These are phyloP conservation scores for Erebia epiphron DNA, from an alignment of 2,888 invertebrate genomes.

Conservation along the genomic window DNA sequence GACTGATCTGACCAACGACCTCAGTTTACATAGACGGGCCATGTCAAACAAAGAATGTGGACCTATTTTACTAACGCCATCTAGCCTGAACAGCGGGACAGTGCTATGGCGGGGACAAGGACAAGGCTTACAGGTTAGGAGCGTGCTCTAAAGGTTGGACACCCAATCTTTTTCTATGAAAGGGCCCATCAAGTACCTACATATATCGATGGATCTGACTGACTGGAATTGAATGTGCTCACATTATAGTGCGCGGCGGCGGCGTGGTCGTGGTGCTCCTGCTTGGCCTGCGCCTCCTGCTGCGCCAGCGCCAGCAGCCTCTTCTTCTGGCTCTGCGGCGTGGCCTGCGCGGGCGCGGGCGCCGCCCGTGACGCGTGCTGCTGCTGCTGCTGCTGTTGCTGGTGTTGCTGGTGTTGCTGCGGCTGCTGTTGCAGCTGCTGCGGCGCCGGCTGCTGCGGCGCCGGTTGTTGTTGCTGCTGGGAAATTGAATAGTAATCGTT, in stretches of 20 bases:
- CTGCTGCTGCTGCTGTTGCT: slow-evolving; percentile 44
- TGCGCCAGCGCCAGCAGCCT: slow-evolving; percentile 92
- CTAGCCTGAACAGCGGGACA: too few relatives aligned
- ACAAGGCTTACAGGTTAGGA: too few relatives aligned
- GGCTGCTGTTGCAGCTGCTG: slow-evolving; percentile 42
- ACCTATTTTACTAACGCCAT: too few relatives aligned
- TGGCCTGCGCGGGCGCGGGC: slow-evolving; percentile 55
- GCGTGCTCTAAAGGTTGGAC: too few relatives aligned
- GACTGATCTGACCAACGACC: too few relatives aligned
- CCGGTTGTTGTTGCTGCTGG: slow-evolving; percentile 20
- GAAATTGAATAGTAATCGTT: not conserved
- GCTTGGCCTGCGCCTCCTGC: slow-evolving; percentile 81
- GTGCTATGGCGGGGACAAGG: too few relatives aligned
- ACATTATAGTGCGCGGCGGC: slow-evolving; percentile 57
- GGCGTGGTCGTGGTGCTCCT: slow-evolving; percentile 73
- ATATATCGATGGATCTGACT: too few relatives aligned
- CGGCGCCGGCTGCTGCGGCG: slow-evolving; percentile 23
- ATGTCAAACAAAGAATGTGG: too few relatives aligned
- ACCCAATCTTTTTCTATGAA: too few relatives aligned
- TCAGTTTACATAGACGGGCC: too few relatives aligned
- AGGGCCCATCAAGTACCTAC: too few relatives aligned
- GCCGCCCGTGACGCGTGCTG: slow-evolving; percentile 33
- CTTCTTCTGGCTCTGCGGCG: slow-evolving; percentile 94
- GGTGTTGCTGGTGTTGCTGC: slow-evolving; percentile 40
- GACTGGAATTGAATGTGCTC: too few relatives aligned